These are phyloP conservation scores for Gavia stellata DNA, from an alignment of 2,113 vertebrate species.

Conservation along the genomic window DNA sequence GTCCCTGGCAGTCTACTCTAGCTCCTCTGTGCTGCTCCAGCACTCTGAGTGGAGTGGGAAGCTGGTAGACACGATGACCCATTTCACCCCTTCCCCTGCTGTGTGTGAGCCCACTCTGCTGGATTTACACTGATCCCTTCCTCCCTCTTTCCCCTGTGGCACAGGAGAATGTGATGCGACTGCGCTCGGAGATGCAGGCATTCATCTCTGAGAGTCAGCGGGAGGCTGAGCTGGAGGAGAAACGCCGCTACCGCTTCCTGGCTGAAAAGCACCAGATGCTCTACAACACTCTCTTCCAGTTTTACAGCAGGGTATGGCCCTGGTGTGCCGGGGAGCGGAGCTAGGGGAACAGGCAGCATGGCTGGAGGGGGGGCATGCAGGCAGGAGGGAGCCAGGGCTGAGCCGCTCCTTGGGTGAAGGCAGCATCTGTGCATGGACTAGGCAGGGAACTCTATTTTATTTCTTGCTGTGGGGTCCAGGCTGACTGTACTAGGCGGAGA, in stretches of 20 bases:
- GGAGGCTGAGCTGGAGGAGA: conserved; percentile 87
- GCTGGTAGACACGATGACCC: neutral
- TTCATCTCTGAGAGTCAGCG: conserved; percentile 84
- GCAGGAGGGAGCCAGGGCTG: neutral
- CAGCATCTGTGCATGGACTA: fast-evolving
- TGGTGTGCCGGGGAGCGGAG: fast-evolving
- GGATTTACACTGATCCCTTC: neutral
- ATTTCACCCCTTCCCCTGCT: neutral
- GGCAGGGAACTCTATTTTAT: neutral
- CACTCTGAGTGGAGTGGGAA: neutral
- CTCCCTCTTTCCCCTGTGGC: neutral
- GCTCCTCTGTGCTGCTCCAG: neutral
- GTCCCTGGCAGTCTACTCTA: neutral
- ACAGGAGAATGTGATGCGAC: conserved; percentile 73
- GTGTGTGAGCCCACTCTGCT: neutral
- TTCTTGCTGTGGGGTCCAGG: neutral
- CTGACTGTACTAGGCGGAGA: neutral
- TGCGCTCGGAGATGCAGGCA: conserved; percentile 78
- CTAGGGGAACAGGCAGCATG: neutral
- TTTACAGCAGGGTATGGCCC: conserved; percentile 70
- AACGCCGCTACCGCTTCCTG: conserved; percentile 91
- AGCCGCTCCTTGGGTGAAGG: neutral
- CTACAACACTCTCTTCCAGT: conserved; percentile 74
- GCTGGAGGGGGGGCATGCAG: neutral
- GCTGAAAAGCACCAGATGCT: conserved; percentile 89